Percentiles rank a stretch among this genome's conserved stretches.
Conservation (phyloP, 1,140 invertebrate species). For the Zophobas morio region DNA sequence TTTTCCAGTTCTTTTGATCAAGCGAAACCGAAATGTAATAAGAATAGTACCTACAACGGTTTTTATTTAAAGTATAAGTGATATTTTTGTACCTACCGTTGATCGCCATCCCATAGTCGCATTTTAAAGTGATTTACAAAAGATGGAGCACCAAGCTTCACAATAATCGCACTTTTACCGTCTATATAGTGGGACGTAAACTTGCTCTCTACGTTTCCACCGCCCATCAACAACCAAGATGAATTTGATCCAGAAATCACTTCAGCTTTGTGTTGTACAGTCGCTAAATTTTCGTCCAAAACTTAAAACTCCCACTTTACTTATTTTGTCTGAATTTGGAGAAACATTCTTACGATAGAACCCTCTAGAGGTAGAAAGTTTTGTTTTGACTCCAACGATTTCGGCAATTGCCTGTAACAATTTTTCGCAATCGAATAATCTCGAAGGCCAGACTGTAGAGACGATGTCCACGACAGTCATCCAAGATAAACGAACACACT, state of each 20-base stretch:
- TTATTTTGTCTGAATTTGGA: background rate
- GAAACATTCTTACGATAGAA: background rate
- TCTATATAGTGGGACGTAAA: background rate
- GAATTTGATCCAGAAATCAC: background rate
- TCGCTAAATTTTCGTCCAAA: background rate
- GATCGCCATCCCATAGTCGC: background rate
- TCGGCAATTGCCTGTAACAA: background rate
- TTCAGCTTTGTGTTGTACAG: background rate
- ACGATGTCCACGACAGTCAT: background rate
- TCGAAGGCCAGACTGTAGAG: background rate
- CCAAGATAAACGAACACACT: conserved; percentile 11
- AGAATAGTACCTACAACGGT: conserved; percentile 83
- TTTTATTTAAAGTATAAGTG: background rate
- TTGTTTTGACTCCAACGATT: background rate
- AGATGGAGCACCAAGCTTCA: background rate
- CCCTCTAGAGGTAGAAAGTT: background rate
- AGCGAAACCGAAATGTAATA: conserved; percentile 96
- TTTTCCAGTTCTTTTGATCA: conserved; percentile 93
- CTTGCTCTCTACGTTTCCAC: background rate
- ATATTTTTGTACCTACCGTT: background rate
- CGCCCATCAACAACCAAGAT: background rate
- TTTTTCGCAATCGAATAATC: background rate
- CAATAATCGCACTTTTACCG: background rate
- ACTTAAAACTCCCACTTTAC: background rate
- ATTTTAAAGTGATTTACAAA: background rate